A percentile compares a stretch with the other conserved stretches of the same genome.
Conservation (phyloP, 2,113 vertebrate genomes). For the Rhinoderma darwinii region DNA sequence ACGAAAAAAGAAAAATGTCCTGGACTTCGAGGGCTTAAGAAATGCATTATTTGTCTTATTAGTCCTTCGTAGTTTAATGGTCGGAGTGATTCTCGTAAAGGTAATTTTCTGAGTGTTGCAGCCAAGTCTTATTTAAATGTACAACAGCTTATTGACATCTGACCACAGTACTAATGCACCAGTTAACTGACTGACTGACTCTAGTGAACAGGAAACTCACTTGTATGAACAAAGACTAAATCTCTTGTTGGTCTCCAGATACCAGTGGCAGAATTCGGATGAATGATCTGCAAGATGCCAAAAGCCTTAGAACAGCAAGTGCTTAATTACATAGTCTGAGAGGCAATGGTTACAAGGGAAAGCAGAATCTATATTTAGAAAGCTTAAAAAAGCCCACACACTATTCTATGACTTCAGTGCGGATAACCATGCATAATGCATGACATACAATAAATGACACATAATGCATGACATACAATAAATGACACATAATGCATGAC, state of each 20-base stretch:
- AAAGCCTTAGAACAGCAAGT: slow-evolving; percentile 18
- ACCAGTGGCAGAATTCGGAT: slow-evolving; percentile 5
- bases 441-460: neutral
- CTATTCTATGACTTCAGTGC: neutral
- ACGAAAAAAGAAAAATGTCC: too few species aligned
- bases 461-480: slow-evolving; percentile 8
- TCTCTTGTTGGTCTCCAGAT: neutral
- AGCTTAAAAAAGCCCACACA: neutral
- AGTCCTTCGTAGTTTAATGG: neutral
- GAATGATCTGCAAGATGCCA: slow-evolving; percentile 22
- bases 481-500: neutral
- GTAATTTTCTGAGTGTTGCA: neutral
- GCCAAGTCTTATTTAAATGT: neutral
- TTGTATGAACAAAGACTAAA: neutral
- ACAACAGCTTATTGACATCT: neutral
- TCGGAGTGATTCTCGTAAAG: neutral
- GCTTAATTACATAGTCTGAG: slow-evolving; percentile 35
- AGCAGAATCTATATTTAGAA: slow-evolving; percentile 25
- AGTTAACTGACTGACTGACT: neutral
- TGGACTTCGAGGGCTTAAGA: too few species aligned
- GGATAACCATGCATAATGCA: neutral
- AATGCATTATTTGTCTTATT: neutral
- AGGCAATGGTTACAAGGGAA: slow-evolving; percentile 13
- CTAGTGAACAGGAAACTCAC: neutral
- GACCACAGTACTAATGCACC: neutral